These are phyloP conservation scores for Artibeus jamaicensis DNA, from an alignment of 2,797 vertebrate species.

Conservation along the genomic window DNA sequence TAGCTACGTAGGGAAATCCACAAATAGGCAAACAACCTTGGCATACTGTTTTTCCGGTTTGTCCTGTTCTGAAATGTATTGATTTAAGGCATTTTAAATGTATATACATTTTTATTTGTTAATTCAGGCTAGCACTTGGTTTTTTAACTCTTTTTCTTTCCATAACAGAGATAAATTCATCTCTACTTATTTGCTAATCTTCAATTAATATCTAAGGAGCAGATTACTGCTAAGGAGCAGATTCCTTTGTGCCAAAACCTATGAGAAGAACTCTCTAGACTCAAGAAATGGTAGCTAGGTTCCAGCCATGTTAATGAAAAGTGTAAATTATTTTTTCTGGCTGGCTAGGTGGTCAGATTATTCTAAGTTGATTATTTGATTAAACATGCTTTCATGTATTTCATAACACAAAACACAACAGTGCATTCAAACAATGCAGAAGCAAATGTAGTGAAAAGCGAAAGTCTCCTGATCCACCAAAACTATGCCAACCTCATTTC, in stretches of 20 bases:
- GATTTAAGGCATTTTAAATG: not conserved
- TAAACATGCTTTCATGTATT: constrained; percentile 7
- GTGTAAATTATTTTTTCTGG: not conserved
- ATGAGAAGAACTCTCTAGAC: not conserved
- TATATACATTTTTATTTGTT: not conserved
- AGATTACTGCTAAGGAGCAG: not conserved
- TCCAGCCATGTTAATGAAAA: not conserved
- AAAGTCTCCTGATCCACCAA: not conserved
- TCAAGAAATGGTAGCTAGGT: not conserved
- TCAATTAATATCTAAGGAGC: not conserved
- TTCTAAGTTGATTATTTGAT: not conserved
- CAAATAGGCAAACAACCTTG: not conserved
- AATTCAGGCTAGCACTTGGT: not conserved
- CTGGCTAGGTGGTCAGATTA: not conserved
- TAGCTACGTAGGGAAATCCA: not conserved
- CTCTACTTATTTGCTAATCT: not conserved
- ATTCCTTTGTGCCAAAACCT: not conserved
- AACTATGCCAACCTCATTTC: not conserved
- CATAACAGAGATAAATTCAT: not conserved
- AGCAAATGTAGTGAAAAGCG: not conserved
- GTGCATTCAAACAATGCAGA: not conserved
- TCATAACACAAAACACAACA: not conserved
- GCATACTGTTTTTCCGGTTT: not conserved
- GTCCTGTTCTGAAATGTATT: constrained; percentile 6
- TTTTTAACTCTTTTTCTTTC: not conserved